Base-by-base conservation (phyloP, 2,888 invertebrate species). In the Didymodactylos carnosus region DNA sequence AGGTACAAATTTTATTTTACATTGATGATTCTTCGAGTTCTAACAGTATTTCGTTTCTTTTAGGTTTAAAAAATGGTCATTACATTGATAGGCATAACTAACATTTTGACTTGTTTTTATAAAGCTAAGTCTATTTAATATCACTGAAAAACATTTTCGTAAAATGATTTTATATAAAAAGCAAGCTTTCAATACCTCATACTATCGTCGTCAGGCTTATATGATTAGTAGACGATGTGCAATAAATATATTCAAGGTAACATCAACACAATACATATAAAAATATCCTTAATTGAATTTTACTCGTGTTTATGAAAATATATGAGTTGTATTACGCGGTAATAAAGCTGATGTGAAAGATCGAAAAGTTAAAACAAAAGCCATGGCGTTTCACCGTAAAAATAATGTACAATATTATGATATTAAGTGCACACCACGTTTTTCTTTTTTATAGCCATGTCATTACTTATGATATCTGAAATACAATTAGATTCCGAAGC, bases 401-500 rank as follows among this genome's bases (percentile, higher is more conserved):
- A 98, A 98, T 89, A 97, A 97, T 84, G 86, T 97, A 77, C 95
- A 99, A 94, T 99, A 99, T 88, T 99, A 99, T 83, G 98, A 99
- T 83, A 97, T 99, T 84, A 95, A 94, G 79, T 98, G 98, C 53
- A 99, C 99, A 85, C 94, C 94, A 80, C 99, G 99, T 86, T 99
- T 62, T 62, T 27, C 19, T 4, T 51, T 27, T 7, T 29, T 19
- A 7, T n/a, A 35, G 7, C 10, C 11, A 14, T n/a, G 1, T 35
- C 0, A n/a, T 97, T 97, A 73, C 87, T 75, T 6, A 46, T 72
- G 23, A 72, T 72, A 39, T 69, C 75, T 39, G 75, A 75, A 69
- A 69, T 75, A 39, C 72, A 72, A 70, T 69, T 75, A 69, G 75
- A 75, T 41, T 69, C 43, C 13, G 72, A 75, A 72, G 91, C 94